Base-by-base conservation (phyloP, 2,113 vertebrate species). In the Rattus norvegicus region DNA sequence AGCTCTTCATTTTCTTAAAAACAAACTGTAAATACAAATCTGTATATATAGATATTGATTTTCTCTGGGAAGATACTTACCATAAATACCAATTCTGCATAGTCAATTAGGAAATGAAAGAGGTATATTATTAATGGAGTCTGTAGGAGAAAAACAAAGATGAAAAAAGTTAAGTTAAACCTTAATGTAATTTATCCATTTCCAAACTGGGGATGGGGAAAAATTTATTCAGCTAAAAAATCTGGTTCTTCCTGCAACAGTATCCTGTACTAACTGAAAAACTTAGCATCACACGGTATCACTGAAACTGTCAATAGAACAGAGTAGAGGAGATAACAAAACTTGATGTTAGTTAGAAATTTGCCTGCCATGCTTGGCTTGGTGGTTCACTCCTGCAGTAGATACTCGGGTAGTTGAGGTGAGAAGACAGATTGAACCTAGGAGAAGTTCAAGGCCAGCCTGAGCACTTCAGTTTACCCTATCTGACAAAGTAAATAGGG, bases 91-190 rank as follows among this genome's bases (percentile, higher is more conserved):
- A 99, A 98, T 93, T 99, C 99, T 88, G 99, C 99, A 76, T 99
- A 99, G 96, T 99, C 99, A 97, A 99, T 98, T 96, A 99, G 90
- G 97, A 99, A 99, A 98, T 99, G 99, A 97, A 99, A 99, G 96
- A 99, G 98, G 98, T 99, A 99, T 97, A 99, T 99, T 97, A 99
- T 99, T 97, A 99, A 98, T 0, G 99, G 99, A 39, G 99, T 99
- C 99, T 99, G 98, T 83, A 94, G 98, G 88, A 98, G 33, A 88
- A 96, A 97, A 98, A 96, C 12, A 85, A 67, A 97, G 89, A 97
- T 52, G 26, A 39, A 30, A 49, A 52, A 94, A 77, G 65, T 91
- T 92, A 95, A 26, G 36, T 97, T 95, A 98, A 96, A 94, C 0
- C 33, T 65, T 91, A 90, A 30, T 72, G 88, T 73, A 28, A 92